Base-by-base conservation (phyloP, 2,113 vertebrate genomes). In the Charina bottae region DNA sequence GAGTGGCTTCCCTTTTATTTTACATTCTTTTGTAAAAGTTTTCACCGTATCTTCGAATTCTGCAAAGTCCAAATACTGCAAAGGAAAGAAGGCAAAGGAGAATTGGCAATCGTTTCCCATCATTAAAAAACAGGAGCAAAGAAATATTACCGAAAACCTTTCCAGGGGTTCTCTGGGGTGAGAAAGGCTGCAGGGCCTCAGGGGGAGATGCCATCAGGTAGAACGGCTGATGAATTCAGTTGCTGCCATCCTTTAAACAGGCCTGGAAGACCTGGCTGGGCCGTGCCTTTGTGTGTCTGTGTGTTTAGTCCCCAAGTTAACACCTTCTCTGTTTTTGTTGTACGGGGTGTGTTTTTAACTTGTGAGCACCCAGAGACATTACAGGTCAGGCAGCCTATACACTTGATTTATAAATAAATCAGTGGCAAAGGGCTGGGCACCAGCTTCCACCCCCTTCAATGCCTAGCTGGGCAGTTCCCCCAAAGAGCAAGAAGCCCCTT, bases 11-110 rank as follows among this genome's bases (percentile, higher is more conserved):
- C 98, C 98, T 97, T 99, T 99, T 42, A 93, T 95, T 97, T 98
- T 98, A 95, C 99, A 99, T 92, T 99, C 99, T 55, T 98, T 98
- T 87, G 98, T 97, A 96, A 99, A 98, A n/a, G 97, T 96, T 89
- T 97, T 96, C 93, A 98, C 93, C 0, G 99, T 99, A 72, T 99
- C 98, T 93, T 98, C 98, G 97, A 99, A 99, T 85, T 98, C 98
- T 0, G 97, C 98, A 97, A 98, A 99, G 92, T 98, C 98, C 90
- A 99, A 98, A 96, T 99, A 99, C 99, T 99, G 46, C 28, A 92
- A 89, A 95, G 28, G 95, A 33, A 92, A 95, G 92, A 95, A 24
- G 23, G 86, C 0, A 37, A 0, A 85, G 0, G 85, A 6, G 15
- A 89, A 92, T 0, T 21, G 4, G 9, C n/a, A 21, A 12, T 12